Evolutionary conservation across 2,797 vertebrate genomes (phyloP), one percentile per base, ranked within the genome.

Genomic region (Gymnoscopelus braueri): DNA sequence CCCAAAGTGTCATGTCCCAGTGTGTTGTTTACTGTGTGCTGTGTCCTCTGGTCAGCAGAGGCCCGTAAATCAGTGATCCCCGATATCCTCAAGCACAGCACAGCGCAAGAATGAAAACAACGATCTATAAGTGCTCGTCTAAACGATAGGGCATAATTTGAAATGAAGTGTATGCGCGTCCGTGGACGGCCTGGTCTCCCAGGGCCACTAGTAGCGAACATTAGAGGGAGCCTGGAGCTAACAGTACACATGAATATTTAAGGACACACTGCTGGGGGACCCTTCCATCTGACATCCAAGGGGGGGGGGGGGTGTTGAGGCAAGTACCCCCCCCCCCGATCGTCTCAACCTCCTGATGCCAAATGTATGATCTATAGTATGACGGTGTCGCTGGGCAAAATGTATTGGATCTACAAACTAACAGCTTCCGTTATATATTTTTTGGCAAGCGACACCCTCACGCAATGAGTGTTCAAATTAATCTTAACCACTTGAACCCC

Each of bases 201-300:
- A 84, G 88, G 90, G 87, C 78, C 87, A 86, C 84, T 91, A 86
- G 71, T 70, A 49, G 74, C 83, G 82, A 87, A 79, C 91, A 93
- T 90, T 92, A 91, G 83, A 79, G 79, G 78, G 74, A 35, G 77
- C 56, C 74, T 79, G 72, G 75, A 79, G 77, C 83, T 88, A 78
- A 83, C 68, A 80, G 75, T 79, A 29, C 65, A 63, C 91, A 92
- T 94, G 84, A 93, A 94, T 94, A 94, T 94, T 94, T 94, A 87
- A 93, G 89, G 83, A 90, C 86, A 91, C 79, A 85, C 82, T 74
- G 88, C 32, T 35, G 32, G 32, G 26, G 88, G 88, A 91, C 87
- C 88, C 83, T 81, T 89, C 84, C 90, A 88, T 90, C 88, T 91
- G 87, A 70, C 75, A 77, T 91, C 87, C 81, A 85, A 67, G 50